A percentile compares a stretch with the other conserved stretches of the same genome.
These are phyloP conservation scores for Arctocebus calabarensis DNA, from an alignment of 2,797 vertebrate genomes.

Conservation along the genomic window DNA sequence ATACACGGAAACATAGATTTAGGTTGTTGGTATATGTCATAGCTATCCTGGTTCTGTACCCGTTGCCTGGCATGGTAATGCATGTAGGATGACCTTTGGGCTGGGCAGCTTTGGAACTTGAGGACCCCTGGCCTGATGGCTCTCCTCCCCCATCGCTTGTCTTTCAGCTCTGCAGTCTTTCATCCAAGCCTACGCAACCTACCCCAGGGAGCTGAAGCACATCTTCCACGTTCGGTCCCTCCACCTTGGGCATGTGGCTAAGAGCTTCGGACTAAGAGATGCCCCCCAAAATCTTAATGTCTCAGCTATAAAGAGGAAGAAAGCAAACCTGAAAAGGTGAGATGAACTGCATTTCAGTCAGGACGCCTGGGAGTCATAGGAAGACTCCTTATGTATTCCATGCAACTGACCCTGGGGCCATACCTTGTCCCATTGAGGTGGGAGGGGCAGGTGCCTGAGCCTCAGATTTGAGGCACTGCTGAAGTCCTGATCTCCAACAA, in stretches of 20 bases:
- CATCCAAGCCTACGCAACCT: conserved; percentile 93
- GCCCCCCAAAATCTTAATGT: conserved; percentile 91
- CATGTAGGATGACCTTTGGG: rapidly evolving
- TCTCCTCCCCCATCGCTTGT: rapidly evolving
- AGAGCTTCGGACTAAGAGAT: conserved; percentile 97
- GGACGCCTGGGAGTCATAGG: too few relatives aligned
- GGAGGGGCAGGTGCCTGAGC: background rate
- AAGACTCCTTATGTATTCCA: background rate
- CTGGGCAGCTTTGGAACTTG: background rate
- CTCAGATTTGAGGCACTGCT: background rate
- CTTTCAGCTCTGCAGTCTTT: conserved; percentile 94
- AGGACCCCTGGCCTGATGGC: background rate
- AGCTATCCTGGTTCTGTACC: background rate
- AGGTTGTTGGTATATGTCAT: rapidly evolving
- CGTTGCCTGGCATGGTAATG: background rate
- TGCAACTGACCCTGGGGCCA: background rate
- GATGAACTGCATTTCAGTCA: background rate
- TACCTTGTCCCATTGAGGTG: background rate
- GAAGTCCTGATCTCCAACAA: too few relatives aligned
- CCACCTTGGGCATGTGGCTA: conserved; percentile 96
- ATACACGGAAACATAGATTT: rapidly evolving
- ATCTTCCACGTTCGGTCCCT: conserved; percentile 94
- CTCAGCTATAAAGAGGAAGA: conserved; percentile 74
- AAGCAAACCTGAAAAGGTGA: conserved; percentile 84
- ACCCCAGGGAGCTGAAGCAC: conserved; percentile 92